Base-by-base conservation (phyloP, 2,888 invertebrate genomes). In the Drosophila greeni region DNA sequence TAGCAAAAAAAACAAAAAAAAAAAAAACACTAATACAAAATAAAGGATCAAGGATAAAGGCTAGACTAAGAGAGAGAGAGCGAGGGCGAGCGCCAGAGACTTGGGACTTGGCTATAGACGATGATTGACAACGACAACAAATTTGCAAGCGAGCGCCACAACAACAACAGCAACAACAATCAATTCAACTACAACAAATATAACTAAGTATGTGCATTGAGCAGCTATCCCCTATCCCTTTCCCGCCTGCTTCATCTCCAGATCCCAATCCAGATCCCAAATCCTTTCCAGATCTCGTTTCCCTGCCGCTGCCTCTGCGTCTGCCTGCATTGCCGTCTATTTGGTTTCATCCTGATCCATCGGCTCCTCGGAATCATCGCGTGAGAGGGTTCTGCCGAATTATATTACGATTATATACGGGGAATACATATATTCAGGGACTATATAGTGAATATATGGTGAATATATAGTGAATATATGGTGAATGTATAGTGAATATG, bases 331-430 rank as follows among this genome's bases (percentile, higher is more conserved):
- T 12, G 42, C 34, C 67, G 40, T 65, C 92, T 92, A 94, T 91
- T 94, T 94, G 86, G 91, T 92, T 88, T 94, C 94, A 89, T 95
- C 95, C 89, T 95, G 94, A 88, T 95, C 95, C 95, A 95, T 95
- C 53, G 95, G 95, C 90, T 95, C 95, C 85, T 93, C 94, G 66
- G 93, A 92, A 86, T 91, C 92, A 87, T 93, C 92, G 79, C 92
- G 92, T 84, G 93, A 92, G 87, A 92, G 91, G 79, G 92, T 92
- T 86, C 92, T 92, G 74, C 90, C 66, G 20, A n/a, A n/a, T n/a
- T n/a, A n/a, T n/a, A n/a, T n/a, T n/a, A n/a, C n/a, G n/a, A n/a
- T n/a, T n/a, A n/a, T n/a, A n/a, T n/a, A n/a, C n/a, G n/a, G n/a
- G n/a, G n/a, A n/a, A n/a, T n/a, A n/a, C n/a, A n/a, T n/a, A n/a